phyloP scores from a whole-genome alignment of 2,888 invertebrate species.

The Clunio marinus region DNA sequence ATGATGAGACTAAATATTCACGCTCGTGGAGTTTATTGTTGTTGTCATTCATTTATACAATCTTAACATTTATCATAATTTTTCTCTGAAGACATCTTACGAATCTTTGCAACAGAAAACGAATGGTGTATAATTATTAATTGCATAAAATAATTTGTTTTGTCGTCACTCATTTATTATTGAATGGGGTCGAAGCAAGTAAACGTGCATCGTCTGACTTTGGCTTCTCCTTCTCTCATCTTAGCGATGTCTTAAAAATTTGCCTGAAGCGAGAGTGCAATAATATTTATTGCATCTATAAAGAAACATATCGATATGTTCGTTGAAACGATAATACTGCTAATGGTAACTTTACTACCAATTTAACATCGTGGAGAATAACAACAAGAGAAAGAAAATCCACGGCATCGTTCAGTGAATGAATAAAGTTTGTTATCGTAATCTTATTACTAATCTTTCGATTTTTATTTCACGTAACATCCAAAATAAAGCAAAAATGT shows the following conservation, averaged over 20 bases:
- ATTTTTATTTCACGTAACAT: background rate
- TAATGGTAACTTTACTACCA: slow-evolving; percentile 38
- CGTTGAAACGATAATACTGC: slow-evolving; percentile 37
- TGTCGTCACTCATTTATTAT: slow-evolving; percentile 39
- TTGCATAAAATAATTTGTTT: slow-evolving; percentile 39
- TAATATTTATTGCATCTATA: slow-evolving; percentile 38
- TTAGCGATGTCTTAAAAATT: background rate
- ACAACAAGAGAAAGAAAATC: background rate
- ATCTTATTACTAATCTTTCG: background rate
- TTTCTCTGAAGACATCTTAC: background rate
- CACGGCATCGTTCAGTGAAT: background rate
- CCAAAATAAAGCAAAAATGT: background rate
- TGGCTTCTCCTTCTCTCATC: slow-evolving; percentile 11
- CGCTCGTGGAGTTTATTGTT: slow-evolving; percentile 20
- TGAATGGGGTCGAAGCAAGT: background rate
- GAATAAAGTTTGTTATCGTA: slow-evolving; percentile 9
- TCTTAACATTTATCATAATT: slow-evolving; percentile 29
- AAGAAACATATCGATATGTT: slow-evolving; percentile 38
- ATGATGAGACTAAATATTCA: slow-evolving; percentile 16
- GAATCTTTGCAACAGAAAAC: background rate
- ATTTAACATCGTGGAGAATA: background rate
- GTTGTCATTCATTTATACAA: slow-evolving; percentile 10
- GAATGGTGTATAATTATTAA: slow-evolving; percentile 37
- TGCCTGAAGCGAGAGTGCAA: slow-evolving; percentile 33
- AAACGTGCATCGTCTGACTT: background rate